These are phyloP conservation scores for Rhagium mordax DNA, from an alignment of 2,888 invertebrate species.

Conservation along the genomic window DNA sequence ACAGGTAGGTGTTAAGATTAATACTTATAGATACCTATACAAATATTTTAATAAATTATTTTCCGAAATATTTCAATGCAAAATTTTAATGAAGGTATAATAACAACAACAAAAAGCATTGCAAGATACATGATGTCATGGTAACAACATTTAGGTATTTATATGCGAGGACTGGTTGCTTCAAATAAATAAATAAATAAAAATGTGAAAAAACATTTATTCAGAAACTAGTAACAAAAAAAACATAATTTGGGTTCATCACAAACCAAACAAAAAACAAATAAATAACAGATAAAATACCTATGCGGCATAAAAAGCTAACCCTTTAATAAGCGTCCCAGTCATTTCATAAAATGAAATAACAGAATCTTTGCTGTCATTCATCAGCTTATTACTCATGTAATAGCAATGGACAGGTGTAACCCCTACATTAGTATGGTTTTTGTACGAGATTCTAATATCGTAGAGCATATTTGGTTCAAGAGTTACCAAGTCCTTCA, in stretches of 20 bases:
- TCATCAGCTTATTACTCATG: slow-evolving; percentile 57
- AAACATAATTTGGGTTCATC: neutral
- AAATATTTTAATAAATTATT: no score
- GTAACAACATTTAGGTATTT: no score
- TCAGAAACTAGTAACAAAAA: slow-evolving; percentile 1
- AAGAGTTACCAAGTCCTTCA: slow-evolving; percentile 55
- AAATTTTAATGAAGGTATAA: no score
- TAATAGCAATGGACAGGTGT: slow-evolving; percentile 59
- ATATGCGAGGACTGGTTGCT: no score
- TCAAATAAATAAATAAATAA: neutral
- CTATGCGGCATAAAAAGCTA: slow-evolving; percentile 61
- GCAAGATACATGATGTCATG: no score
- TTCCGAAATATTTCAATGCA: no score
- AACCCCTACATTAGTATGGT: slow-evolving; percentile 42
- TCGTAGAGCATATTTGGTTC: slow-evolving; percentile 57
- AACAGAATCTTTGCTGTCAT: slow-evolving; percentile 46
- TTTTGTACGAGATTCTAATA: slow-evolving; percentile 60
- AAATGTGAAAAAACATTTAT: neutral
- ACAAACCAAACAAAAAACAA: neutral
- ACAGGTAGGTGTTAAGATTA: no score
- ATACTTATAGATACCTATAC: no score
- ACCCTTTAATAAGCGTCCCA: slow-evolving; percentile 62
- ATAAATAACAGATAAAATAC: slow-evolving; percentile 1
- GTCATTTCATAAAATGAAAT: slow-evolving; percentile 60
- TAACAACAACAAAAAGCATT: no score